Percentiles rank a stretch among this genome's conserved stretches.
Conservation (phyloP, 2,113 vertebrate species). For the Tretioscincus oriximinensis region DNA sequence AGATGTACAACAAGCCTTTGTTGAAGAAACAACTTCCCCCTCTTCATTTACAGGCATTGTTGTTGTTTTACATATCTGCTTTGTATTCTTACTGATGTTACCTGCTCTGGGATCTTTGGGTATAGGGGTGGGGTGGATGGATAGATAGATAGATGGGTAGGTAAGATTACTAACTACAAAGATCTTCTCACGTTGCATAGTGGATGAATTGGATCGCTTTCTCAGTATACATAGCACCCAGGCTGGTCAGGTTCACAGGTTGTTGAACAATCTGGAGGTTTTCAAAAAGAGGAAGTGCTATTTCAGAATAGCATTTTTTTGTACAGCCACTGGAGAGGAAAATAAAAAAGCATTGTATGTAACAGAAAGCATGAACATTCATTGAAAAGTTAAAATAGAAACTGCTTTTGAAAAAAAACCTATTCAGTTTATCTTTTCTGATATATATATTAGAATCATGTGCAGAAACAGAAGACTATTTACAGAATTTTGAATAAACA, state of each 20-base stretch:
- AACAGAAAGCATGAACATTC: neutral
- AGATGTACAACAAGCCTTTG: no score
- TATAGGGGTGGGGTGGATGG: no score
- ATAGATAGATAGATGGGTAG: neutral
- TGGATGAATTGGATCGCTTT: constrained; percentile 77
- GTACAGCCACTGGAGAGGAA: constrained; percentile 33
- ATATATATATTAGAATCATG: neutral
- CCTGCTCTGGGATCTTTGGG: no score
- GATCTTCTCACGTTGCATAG: constrained; percentile 76
- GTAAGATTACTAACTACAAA: neutral
- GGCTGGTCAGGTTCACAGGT: constrained; percentile 81
- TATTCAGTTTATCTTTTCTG: neutral
- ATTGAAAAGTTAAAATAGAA: neutral
- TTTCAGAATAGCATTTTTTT: constrained; percentile 75
- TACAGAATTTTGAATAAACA: neutral
- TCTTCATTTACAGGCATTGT: no score
- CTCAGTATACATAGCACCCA: constrained; percentile 76
- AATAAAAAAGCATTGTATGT: fast-evolving
- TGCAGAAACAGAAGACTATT: neutral
- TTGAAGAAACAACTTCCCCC: no score
- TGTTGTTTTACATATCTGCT: no score
- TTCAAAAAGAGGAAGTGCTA: constrained; percentile 90
- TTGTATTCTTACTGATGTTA: no score
- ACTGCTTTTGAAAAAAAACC: neutral
- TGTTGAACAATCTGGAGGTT: constrained; percentile 85